phyloP scores from a whole-genome alignment of 2,113 vertebrate genomes.

The Stegastes partitus region DNA sequence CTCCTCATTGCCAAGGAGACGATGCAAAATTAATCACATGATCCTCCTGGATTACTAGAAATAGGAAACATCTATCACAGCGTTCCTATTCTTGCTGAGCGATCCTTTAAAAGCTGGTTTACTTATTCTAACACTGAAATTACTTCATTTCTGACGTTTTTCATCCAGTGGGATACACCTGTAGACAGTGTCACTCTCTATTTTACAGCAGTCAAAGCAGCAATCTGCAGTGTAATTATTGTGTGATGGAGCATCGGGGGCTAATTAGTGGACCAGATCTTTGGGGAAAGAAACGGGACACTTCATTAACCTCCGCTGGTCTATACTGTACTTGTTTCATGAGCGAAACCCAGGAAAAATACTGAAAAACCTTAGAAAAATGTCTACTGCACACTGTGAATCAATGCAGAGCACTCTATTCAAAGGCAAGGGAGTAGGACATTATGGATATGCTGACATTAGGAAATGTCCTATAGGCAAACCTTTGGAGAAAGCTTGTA shows the following conservation, averaged over 20 bases:
- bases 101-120: conserved; percentile 3
- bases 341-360: conserved; percentile 37
- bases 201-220: conserved; percentile 31
- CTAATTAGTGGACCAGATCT: conserved; percentile 77
- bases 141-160: not conserved
- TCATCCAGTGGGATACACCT: not conserved
- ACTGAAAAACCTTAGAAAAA: not conserved
- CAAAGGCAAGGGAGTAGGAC: not conserved
- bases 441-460: not conserved
- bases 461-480: not conserved
- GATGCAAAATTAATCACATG: conserved; percentile 45
- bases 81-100: not conserved
- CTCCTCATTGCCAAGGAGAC: conserved; percentile 18
- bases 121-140: not conserved
- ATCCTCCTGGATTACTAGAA: conserved; percentile 22
- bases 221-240: conserved; percentile 69
- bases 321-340: conserved; percentile 14
- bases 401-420: not conserved
- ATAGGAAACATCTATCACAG: conserved; percentile 22
- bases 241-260: conserved; percentile 58
- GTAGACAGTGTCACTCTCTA: conserved; percentile 7
- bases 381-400: not conserved
- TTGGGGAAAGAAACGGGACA: conserved; percentile 60
- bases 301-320: conserved; percentile 78
- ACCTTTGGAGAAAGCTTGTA: not conserved